Percentiles rank a stretch among this genome's conserved stretches.
Conservation (phyloP, 2,888 invertebrate species). For the Acleris cristana region DNA sequence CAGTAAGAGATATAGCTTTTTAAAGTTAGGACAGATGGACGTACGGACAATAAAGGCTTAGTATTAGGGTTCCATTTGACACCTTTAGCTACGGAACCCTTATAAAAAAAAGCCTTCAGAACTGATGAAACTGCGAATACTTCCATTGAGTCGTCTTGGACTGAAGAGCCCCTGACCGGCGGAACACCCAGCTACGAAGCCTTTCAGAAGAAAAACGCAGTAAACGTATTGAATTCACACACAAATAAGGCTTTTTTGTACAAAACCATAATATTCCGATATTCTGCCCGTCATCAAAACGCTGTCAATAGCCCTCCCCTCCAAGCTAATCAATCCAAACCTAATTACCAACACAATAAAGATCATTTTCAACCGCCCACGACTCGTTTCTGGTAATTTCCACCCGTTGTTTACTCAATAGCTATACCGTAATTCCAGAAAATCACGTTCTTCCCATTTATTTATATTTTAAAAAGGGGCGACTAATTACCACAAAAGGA, state of each 20-base stretch:
- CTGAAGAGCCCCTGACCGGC: conserved; percentile 20
- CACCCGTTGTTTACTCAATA: conserved; percentile 63
- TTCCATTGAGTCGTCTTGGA: conserved; percentile 27
- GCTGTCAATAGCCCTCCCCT: conserved; percentile 60
- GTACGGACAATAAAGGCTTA: no score
- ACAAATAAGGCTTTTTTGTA: no score
- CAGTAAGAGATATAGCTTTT: no score
- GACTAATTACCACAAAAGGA: neutral
- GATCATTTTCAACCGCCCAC: conserved; percentile 42
- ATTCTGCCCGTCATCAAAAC: conserved; percentile 69
- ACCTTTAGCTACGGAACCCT: no score
- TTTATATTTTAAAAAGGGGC: conserved; percentile 27
- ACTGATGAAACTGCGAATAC: conserved; percentile 8
- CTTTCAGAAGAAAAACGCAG: no score
- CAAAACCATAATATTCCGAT: conserved; percentile 36
- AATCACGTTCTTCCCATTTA: conserved; percentile 48
- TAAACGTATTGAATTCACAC: no score
- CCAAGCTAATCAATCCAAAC: conserved; percentile 41
- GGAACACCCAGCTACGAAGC: neutral
- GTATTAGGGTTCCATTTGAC: no score
- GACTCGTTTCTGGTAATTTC: conserved; percentile 48
- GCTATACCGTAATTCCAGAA: conserved; percentile 51
- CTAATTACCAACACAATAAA: conserved; percentile 39
- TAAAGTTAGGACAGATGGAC: no score
- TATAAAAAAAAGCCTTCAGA: conserved; percentile 7